Percentiles rank a stretch among this genome's conserved stretches.
Conservation (phyloP, 1,140 invertebrate genomes). For the Drosophila burlai region DNA sequence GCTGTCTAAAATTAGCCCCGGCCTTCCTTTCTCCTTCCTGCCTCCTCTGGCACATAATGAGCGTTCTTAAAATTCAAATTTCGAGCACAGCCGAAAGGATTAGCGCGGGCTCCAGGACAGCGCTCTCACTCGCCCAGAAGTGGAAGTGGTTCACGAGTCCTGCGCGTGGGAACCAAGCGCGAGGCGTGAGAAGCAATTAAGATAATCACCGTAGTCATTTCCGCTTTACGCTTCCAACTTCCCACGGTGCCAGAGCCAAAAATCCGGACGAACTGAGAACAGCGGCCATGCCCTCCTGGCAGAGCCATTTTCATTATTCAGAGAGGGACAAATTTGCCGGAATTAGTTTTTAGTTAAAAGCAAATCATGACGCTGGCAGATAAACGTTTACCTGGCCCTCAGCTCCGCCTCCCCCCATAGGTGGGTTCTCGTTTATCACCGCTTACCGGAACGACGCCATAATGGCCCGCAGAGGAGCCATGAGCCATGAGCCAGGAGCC, state of each 20-base stretch:
- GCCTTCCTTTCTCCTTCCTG: not conserved
- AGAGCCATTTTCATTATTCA: conserved; percentile 66
- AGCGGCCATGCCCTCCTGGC: conserved; percentile 2
- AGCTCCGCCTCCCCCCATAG: not conserved
- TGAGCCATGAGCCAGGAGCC: not conserved
- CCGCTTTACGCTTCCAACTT: conserved; percentile 65
- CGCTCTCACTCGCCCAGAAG: not conserved
- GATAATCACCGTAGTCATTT: conserved; percentile 79
- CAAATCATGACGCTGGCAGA: conserved; percentile 71
- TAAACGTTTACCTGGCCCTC: conserved; percentile 23
- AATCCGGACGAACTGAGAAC: conserved; percentile 9
- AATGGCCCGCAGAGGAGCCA: conserved; percentile 25
- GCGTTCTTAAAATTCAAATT: conserved; percentile 69
- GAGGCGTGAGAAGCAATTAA: conserved; percentile 77
- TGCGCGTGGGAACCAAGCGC: conserved; percentile 34
- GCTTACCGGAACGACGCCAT: conserved; percentile 33
- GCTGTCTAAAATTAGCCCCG: conserved; percentile 50
- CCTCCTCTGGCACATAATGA: conserved; percentile 47
- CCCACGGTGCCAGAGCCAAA: conserved; percentile 19
- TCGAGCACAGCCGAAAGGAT: conserved; percentile 60
- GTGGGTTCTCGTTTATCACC: conserved; percentile 46
- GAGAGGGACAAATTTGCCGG: conserved; percentile 69
- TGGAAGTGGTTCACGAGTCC: not conserved
- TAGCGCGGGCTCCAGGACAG: conserved; percentile 30
- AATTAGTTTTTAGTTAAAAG: conserved; percentile 81